A percentile compares a stretch with the other conserved stretches of the same genome.
These are phyloP conservation scores for Sebastes itinus DNA, from an alignment of 2,797 vertebrate species.

Conservation along the genomic window DNA sequence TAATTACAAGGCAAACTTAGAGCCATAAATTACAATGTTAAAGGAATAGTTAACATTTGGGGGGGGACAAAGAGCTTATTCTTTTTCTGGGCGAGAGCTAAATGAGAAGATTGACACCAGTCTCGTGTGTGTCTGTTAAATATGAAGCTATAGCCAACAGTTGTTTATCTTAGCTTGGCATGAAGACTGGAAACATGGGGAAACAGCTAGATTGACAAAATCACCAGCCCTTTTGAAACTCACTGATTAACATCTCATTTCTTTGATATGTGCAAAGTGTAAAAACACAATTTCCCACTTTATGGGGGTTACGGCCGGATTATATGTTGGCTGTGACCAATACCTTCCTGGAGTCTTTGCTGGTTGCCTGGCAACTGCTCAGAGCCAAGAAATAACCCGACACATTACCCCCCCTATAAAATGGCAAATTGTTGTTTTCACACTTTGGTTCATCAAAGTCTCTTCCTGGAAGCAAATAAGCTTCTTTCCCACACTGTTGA, in stretches of 20 bases:
- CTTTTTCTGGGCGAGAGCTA: neutral
- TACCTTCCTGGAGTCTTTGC: neutral
- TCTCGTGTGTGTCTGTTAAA: neutral
- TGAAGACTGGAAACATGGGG: neutral
- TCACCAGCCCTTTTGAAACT: neutral
- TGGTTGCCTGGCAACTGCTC: neutral
- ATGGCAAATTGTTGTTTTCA: neutral
- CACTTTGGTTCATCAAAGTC: neutral
- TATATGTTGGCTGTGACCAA: neutral
- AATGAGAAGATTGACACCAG: neutral
- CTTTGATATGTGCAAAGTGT: neutral
- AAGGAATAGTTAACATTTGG: neutral
- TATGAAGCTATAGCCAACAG: neutral
- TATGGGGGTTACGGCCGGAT: neutral
- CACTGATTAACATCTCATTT: neutral
- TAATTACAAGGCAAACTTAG: neutral
- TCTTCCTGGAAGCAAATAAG: neutral
- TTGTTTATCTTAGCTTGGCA: neutral
- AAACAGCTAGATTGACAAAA: neutral
- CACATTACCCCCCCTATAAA: neutral
- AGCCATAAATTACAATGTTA: neutral
- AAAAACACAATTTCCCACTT: neutral
- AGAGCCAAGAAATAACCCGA: neutral
- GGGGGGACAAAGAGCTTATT: neutral
- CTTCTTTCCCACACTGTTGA: neutral